Base-by-base conservation (phyloP, 2,797 vertebrate species). In the Argentina silus region DNA sequence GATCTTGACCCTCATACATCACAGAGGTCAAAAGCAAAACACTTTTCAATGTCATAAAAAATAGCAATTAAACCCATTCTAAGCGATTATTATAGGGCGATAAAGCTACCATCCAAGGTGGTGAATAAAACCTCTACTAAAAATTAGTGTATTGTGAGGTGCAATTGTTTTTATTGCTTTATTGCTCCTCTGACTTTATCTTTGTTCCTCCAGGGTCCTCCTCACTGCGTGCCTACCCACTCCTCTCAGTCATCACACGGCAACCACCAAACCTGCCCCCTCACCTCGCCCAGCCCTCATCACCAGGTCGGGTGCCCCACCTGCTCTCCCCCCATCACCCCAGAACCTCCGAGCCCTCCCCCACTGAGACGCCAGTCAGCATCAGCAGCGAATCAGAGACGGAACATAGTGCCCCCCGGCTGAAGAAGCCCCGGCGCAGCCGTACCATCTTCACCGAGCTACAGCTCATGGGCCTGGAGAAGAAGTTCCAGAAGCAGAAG, bases 401-500 rank as follows among this genome's bases (percentile, higher is more conserved):
- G 0, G 98, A 99, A 86, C 96, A 94, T 87, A 87, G 93, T 51
- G 67, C 85, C 0, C 88, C 94, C 0, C 92, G 95, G 12, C 92
- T 94, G 7, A 99, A 98, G 88, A 99, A 98, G 82, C 96, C 96
- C 0, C 96, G 98, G 0, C 94, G 98, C 48, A 98, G 97, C 36
- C 94, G 98, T 65, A 99, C 98, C 89, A 99, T 99, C 90, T 99
- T 99, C 92, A 98, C 98, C 0, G 98, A 99, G 88, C 91, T 98
- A 78, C 98, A 99, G 93, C 95, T 99, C 69, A 96, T 99, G 96
- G 98, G 98, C 69, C 91, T 99, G 82, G 98, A 99, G 94, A 99
- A 98, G 91, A 99, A 99, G 83, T 99, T 99, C 88, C 98, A 98
- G 94, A 99, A 97, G 88, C 98, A 99, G 92, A 99, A 99, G 88